These are phyloP conservation scores for Blennius ocellaris DNA, from an alignment of 2,113 vertebrate species.

Conservation along the genomic window DNA sequence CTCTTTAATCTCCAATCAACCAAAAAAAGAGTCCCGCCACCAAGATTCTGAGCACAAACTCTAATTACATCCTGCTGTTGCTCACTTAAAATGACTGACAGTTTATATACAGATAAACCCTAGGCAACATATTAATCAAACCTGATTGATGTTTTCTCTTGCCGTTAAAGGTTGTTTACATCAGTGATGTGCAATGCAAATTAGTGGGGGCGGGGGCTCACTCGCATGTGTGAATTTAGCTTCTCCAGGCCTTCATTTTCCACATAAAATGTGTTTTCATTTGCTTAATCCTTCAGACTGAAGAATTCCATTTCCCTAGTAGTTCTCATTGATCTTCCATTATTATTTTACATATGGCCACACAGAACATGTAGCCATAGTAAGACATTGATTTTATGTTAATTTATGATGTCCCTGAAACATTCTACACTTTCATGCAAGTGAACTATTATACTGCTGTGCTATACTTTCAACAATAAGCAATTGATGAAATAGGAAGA, in stretches of 20 bases:
- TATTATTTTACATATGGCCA: no score
- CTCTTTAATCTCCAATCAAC: neutral
- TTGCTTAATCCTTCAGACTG: neutral
- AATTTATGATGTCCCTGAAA: no score
- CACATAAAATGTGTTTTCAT: neutral
- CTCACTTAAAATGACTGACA: neutral
- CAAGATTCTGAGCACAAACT: neutral
- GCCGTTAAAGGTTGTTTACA: slow-evolving; percentile 20
- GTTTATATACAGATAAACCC: neutral
- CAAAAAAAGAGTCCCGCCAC: neutral
- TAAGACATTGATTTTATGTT: no score
- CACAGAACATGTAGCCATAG: no score
- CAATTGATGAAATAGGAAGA: no score
- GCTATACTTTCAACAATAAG: no score
- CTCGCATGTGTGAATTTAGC: neutral
- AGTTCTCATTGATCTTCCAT: no score
- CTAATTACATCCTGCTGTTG: neutral
- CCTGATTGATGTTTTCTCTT: slow-evolving; percentile 3
- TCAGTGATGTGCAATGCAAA: neutral
- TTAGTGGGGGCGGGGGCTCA: no score
- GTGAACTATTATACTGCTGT: no score
- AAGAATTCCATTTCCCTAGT: neutral
- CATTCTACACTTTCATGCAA: no score
- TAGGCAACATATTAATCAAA: neutral
- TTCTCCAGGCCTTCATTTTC: neutral